Evolutionary conservation across 2,888 invertebrate species (phyloP), one percentile per base, ranked within the genome.

Genomic region (Andrena flavipes): DNA sequence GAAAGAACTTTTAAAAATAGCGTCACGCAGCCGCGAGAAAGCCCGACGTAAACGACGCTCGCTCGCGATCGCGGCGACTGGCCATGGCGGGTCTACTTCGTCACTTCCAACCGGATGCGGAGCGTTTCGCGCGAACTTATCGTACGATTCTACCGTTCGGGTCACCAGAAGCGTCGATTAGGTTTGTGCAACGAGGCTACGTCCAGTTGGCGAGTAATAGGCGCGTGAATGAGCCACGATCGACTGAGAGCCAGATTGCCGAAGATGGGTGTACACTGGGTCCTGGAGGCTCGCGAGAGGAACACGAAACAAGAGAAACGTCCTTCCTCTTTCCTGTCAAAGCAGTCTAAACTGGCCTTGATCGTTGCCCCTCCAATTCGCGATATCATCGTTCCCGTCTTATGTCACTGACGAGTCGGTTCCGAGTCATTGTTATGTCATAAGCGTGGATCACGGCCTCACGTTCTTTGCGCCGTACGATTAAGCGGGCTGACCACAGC

Each of bases 371-470:
- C 77, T 26, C 74, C 59, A 33, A 29, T 33, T 23, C 79, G 64
- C 85, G 72, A 69, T 79, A 85, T 69, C 73, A 76, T 84, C 77
- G 72, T 75, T 56, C 76, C 59, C 59, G 6, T 48, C 87, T 80
- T 74, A 81, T 83, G 84, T 88, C 87, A 84, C 69, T 79, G 70
- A 79, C 77, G 63, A 72, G 69, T 65, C 49, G 76, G 77, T 56
- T 69, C 42, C 42, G 42, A 42, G 42, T 87, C 80, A 86, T 84
- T 84, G 80, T 86, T 83, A 86, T 80, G 85, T 83, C 88, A 78
- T 64, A 49, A 71, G 10, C 79, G 68, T 51, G 60, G 63, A 75
- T 73, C 77, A 60, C 23, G 70, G 75, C 23, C 56, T 80, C 87
- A 82, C 77, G 84, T 84, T 79, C 69, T 26, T 60, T 54, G 35